These are phyloP conservation scores for Sternotherus odoratus DNA, from an alignment of 2,797 vertebrate species.

Conservation along the genomic window DNA sequence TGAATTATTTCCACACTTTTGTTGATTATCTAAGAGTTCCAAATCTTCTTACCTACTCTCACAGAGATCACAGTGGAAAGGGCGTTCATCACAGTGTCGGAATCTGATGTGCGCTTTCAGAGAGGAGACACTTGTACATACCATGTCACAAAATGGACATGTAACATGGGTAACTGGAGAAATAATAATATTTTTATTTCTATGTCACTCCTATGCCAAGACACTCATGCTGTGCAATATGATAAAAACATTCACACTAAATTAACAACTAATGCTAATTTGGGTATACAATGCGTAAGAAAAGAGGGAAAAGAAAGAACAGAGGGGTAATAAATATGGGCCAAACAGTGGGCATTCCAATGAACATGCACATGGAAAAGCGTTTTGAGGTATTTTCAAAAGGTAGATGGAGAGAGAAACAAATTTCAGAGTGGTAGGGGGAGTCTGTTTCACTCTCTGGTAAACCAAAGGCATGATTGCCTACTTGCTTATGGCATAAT, in stretches of 20 bases:
- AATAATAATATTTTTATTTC: not conserved
- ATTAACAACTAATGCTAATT: not conserved
- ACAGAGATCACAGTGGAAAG: slow-evolving; percentile 85
- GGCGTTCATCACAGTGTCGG: slow-evolving; percentile 81
- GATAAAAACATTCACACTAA: not conserved
- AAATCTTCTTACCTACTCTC: slow-evolving; percentile 75
- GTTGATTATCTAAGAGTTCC: fast-evolving
- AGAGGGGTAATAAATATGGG: not conserved
- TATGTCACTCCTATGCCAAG: not conserved
- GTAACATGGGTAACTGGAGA: slow-evolving; percentile 79
- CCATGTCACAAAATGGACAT: slow-evolving; percentile 80
- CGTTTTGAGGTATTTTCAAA: not conserved
- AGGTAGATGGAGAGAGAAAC: not conserved
- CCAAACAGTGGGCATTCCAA: not conserved
- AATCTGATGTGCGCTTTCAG: slow-evolving; percentile 85
- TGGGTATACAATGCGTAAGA: not conserved
- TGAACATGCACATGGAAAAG: not conserved
- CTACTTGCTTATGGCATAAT: not conserved
- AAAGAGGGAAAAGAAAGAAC: not conserved
- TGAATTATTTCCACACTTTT: not conserved
- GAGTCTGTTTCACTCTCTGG: not conserved
- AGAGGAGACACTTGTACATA: slow-evolving; percentile 81
- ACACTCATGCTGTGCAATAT: not conserved
- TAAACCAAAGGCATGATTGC: not conserved
- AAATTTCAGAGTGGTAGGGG: not conserved